Evolutionary conservation across 2,113 vertebrate species (phyloP).

Genomic region (Grantiella picta): DNA sequence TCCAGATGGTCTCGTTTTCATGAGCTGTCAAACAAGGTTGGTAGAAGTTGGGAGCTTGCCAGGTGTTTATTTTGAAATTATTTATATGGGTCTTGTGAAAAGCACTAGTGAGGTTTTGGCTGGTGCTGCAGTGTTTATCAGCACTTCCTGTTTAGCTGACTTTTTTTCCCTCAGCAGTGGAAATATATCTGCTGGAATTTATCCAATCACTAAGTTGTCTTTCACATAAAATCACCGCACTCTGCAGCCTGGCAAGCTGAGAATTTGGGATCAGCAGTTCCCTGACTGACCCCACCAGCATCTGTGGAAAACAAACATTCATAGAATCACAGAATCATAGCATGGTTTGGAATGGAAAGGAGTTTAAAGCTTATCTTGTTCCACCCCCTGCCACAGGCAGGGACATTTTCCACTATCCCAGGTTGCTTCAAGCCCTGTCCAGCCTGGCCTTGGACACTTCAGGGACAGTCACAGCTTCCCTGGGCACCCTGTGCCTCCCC

Average conservation of each 20-base stretch:
- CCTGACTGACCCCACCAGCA: not conserved
- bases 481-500: not conserved
- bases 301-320: not conserved
- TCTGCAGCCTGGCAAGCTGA: not conserved
- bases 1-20: fast-evolving
- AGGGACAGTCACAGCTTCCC: not conserved
- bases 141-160: not conserved
- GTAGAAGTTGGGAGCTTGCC: not conserved
- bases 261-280: not conserved
- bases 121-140: not conserved
- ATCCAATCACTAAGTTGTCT: not conserved
- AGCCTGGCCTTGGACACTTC: not conserved
- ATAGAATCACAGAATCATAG: not conserved
- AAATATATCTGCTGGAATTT: not conserved
- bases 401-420: not conserved
- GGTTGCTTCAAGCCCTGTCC: fast-evolving
- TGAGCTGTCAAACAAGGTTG: not conserved
- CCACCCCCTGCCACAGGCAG: not conserved
- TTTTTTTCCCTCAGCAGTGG: not conserved
- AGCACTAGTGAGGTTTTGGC: not conserved
- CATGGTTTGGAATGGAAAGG: not conserved
- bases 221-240: not conserved
- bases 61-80: not conserved
- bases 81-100: not conserved
- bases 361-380: not conserved